Evolutionary conservation across 2,797 vertebrate genomes (phyloP), one percentile per base, ranked within the genome.

Genomic region (Ptychobarbus kaznakovi): DNA sequence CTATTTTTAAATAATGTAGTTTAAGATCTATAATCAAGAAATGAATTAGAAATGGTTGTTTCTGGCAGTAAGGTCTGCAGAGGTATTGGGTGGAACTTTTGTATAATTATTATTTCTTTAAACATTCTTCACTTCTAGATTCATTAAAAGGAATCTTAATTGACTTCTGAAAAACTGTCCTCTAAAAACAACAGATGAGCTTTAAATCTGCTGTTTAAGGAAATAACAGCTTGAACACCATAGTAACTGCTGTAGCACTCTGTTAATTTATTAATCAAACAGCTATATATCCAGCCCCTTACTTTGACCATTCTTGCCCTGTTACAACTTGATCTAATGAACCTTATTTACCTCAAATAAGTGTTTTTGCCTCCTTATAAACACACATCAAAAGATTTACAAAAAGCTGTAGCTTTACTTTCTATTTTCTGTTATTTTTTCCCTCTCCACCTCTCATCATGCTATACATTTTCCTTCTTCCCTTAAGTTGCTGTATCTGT

Each of bases 401-500:
- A 49, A 49, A 73, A 66, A 80, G n/a, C 56, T 77, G 51, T 32
- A 28, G 10, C 81, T 32, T 22, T 51, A 51, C 7, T 38, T 66
- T 69, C 3, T 38, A 35, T 35, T 7, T 82, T 82, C n/a, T 40
- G 35, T 42, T 65, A 3, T 32, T 16, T 53, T 15, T 69, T 38
- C 1, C 11, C 42, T 18, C 18, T 49, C 10, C 13, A 3, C 61
- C 20, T 86, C 40, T 69, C 78, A 51, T 84, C 58, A 53, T 69
- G 10, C 53, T 83, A 58, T 89, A 49, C 8, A 76, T 83, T 86
- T 66, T 20, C 80, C 61, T 56, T 81, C 65, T 84, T 46, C 10
- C 28, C 56, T 28, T 78, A 82, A 90, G 85, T 86, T 0, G 80
- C 88, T 73, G 42, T 88, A 35, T 87, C 88, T 89, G 91, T 88